phyloP scores from a whole-genome alignment of 2,113 vertebrate species.

The Cynoglossus semilaevis region DNA sequence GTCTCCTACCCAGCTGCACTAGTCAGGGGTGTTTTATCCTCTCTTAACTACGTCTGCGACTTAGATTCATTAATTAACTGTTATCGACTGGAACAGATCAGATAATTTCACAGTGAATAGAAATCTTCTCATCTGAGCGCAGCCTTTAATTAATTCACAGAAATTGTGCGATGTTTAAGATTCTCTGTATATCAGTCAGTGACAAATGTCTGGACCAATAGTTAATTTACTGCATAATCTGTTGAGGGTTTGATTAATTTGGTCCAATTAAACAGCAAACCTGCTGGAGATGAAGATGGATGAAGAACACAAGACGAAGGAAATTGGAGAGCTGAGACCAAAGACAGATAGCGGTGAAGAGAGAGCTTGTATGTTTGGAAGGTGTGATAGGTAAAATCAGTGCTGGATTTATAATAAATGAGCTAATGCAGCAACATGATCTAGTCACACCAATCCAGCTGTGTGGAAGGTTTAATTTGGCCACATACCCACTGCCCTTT shows the following conservation, averaged over 20 bases:
- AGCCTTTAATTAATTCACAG: slow-evolving; percentile 54
- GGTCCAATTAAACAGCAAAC: slow-evolving; percentile 16
- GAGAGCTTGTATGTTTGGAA: background rate
- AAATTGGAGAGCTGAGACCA: background rate
- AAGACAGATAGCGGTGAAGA: too few relatives aligned
- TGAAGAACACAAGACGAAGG: background rate
- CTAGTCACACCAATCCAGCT: slow-evolving; percentile 34
- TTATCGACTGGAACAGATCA: slow-evolving; percentile 59
- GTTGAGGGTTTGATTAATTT: slow-evolving; percentile 31
- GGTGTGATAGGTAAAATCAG: background rate
- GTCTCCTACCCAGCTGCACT: slow-evolving; percentile 8
- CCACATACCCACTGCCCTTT: slow-evolving; percentile 49
- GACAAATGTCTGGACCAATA: slow-evolving; percentile 42
- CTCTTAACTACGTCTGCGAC: slow-evolving; percentile 30
- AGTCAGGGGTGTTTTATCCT: slow-evolving; percentile 18
- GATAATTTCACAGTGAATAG: slow-evolving; percentile 59
- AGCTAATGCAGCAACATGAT: slow-evolving; percentile 38
- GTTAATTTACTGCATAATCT: slow-evolving; percentile 53
- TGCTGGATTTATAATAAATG: slow-evolving; percentile 49
- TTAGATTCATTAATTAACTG: slow-evolving; percentile 56
- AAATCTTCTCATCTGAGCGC: slow-evolving; percentile 57
- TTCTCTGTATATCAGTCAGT: slow-evolving; percentile 49
- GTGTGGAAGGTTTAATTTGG: slow-evolving; percentile 40
- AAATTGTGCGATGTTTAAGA: slow-evolving; percentile 41
- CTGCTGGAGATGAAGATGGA: slow-evolving; percentile 10